Evolutionary conservation across 2,888 invertebrate species (phyloP).

Genomic region (Morpho deidamia): DNA sequence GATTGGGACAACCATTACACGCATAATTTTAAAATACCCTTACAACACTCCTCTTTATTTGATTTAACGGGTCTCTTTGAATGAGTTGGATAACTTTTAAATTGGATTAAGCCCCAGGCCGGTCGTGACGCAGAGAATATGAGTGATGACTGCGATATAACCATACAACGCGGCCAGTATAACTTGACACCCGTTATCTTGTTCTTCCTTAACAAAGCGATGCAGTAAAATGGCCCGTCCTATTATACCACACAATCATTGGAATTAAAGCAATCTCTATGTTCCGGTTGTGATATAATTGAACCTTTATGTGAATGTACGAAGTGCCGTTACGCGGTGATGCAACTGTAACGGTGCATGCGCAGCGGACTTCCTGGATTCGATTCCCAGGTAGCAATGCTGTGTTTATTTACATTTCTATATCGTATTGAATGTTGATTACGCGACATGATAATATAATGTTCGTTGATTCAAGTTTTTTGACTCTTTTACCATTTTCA

Average conservation of each 20-base stretch:
- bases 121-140: slow-evolving; percentile 72
- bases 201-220: slow-evolving; percentile 19
- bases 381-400: slow-evolving; percentile 54
- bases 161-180: slow-evolving; percentile 28
- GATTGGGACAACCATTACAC: slow-evolving; percentile 38
- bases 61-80: slow-evolving; percentile 58
- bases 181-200: slow-evolving; percentile 29
- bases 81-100: slow-evolving; percentile 65
- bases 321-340: slow-evolving; percentile 50
- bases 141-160: slow-evolving; percentile 61
- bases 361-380: slow-evolving; percentile 63
- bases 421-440: no score
- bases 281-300: slow-evolving; percentile 62
- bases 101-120: slow-evolving; percentile 66
- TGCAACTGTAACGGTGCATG: slow-evolving; percentile 45
- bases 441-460: no score
- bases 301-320: slow-evolving; percentile 37
- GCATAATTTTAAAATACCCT: slow-evolving; percentile 45
- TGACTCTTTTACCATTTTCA: no score
- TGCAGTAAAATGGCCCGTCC: slow-evolving; percentile 25
- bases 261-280: slow-evolving; percentile 64
- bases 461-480: no score
- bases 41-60: slow-evolving; percentile 32
- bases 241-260: slow-evolving; percentile 49
- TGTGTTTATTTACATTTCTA: slow-evolving; percentile 30